Conservation (phyloP, 2,888 invertebrate species). For the Augochlorella aurata region DNA sequence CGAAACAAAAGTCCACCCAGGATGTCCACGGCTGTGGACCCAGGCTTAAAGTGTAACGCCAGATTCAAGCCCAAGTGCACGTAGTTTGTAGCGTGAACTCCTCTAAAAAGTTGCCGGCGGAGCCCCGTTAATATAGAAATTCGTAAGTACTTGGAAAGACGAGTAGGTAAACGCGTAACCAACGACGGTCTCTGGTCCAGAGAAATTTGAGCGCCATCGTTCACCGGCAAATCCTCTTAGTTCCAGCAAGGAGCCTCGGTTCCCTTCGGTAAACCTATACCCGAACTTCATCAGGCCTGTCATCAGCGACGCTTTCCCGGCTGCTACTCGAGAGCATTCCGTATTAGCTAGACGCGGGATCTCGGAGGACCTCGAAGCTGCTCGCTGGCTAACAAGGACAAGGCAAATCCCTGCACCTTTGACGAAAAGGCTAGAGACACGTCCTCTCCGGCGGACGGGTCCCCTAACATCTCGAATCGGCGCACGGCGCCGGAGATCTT, state of each 20-base stretch:
- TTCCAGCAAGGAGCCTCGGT: background rate
- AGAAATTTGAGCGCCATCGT: background rate
- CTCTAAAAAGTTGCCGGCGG: too few relatives aligned
- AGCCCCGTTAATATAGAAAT: background rate
- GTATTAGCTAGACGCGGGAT: conserved; percentile 10
- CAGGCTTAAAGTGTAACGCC: too few relatives aligned
- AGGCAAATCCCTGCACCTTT: background rate
- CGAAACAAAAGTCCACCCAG: too few relatives aligned
- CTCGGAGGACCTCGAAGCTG: conserved; percentile 6
- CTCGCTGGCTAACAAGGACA: background rate
- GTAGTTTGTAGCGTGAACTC: too few relatives aligned
- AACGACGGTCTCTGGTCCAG: background rate
- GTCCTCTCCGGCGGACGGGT: background rate
- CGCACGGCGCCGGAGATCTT: background rate
- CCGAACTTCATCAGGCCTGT: background rate
- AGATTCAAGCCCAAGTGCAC: too few relatives aligned
- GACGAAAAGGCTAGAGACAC: background rate
- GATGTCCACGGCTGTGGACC: too few relatives aligned
- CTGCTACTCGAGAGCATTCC: background rate
- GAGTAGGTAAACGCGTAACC: background rate
- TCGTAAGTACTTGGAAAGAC: background rate
- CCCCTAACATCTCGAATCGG: background rate
- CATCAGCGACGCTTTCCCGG: background rate
- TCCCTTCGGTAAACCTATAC: background rate
- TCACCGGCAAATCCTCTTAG: background rate